phyloP scores from a whole-genome alignment of 2,797 vertebrate genomes.

The Chlorospingus flavigularis region DNA sequence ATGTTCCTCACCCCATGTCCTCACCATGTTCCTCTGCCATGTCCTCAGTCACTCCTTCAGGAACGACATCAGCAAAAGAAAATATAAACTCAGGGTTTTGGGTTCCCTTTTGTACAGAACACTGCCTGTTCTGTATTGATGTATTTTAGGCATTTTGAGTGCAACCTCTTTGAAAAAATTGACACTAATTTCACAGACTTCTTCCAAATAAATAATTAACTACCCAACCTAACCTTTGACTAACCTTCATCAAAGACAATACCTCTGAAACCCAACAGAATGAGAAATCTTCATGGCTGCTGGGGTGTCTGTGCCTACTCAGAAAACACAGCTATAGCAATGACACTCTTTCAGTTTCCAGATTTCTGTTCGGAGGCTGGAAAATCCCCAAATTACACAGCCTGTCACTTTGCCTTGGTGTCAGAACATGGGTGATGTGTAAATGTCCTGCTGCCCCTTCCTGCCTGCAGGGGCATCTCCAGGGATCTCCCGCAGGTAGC shows the following conservation, averaged over 20 bases:
- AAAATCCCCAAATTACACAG: neutral
- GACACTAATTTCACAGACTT: neutral
- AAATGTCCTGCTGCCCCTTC: neutral
- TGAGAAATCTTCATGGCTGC: neutral
- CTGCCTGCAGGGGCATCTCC: neutral
- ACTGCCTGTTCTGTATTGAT: neutral
- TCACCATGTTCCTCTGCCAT: too few relatives aligned
- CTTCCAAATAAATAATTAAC: neutral
- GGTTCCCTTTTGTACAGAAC: neutral
- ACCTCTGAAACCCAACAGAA: neutral
- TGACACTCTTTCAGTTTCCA: neutral
- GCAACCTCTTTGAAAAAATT: neutral
- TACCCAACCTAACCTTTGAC: neutral
- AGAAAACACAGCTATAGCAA: neutral
- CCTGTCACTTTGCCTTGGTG: neutral
- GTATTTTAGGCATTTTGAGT: neutral
- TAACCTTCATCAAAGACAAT: neutral
- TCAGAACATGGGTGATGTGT: accelerated
- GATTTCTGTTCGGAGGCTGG: neutral
- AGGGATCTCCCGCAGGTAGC: neutral
- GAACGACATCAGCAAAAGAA: neutral
- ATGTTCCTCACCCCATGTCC: neutral
- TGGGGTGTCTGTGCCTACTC: neutral
- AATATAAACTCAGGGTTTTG: neutral
- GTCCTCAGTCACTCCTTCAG: neutral